Evolutionary conservation across 2,888 invertebrate genomes (phyloP).

Genomic region (Timema cristinae): DNA sequence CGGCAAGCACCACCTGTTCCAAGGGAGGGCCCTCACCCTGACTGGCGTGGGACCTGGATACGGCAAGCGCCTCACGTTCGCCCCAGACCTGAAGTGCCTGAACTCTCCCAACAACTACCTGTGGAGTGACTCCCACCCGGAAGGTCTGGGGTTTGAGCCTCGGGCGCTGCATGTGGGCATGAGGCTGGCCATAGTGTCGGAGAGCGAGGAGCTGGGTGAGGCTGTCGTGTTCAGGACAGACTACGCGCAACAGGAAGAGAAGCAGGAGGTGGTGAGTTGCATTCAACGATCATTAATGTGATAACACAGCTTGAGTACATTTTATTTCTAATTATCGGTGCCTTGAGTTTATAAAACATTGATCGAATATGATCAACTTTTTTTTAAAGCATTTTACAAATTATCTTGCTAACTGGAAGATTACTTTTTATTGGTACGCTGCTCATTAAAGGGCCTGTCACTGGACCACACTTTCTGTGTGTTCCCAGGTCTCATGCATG

Average conservation of each 20-base stretch:
- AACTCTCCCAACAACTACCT: slow-evolving; percentile 56
- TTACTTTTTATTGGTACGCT: too few species aligned
- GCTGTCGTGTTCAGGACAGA: slow-evolving; percentile 66
- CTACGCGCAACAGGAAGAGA: slow-evolving; percentile 62
- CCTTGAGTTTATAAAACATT: too few species aligned
- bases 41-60: slow-evolving; percentile 70
- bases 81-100: slow-evolving; percentile 55
- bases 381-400: too few species aligned
- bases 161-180: slow-evolving; percentile 63
- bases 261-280: slow-evolving; percentile 53
- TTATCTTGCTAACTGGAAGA: too few species aligned
- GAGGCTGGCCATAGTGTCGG: slow-evolving; percentile 59
- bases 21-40: slow-evolving; percentile 59
- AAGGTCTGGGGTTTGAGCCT: slow-evolving; percentile 65
- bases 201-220: slow-evolving; percentile 59
- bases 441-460: too few species aligned
- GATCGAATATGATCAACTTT: too few species aligned
- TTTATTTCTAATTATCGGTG: too few species aligned
- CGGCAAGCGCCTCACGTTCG: slow-evolving; percentile 69
- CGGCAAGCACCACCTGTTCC: slow-evolving; percentile 56
- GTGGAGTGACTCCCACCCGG: slow-evolving; percentile 73
- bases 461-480: slow-evolving; percentile 5
- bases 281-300: too few species aligned
- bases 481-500: slow-evolving; percentile 42
- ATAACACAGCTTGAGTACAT: too few species aligned